phyloP scores from a whole-genome alignment of 2,888 invertebrate species.

The Epinotia demarniana region DNA sequence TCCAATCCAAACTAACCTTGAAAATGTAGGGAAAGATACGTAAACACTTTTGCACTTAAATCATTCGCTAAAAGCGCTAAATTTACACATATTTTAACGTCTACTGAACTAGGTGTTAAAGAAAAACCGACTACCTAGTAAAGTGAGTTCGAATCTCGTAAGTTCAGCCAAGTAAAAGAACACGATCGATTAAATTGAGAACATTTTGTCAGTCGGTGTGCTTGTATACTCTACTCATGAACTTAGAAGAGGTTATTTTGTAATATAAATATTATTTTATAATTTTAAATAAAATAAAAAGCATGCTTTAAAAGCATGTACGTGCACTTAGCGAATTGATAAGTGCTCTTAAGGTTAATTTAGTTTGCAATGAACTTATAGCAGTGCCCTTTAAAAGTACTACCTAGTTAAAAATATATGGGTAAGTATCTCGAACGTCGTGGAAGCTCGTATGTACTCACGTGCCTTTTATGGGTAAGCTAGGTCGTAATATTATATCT shows the following conservation, averaged over 20 bases:
- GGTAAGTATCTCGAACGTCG: background rate
- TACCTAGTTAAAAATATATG: conserved; percentile 4
- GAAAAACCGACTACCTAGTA: too few species aligned
- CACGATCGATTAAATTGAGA: background rate
- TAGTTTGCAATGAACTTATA: conserved; percentile 23
- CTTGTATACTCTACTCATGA: too few species aligned
- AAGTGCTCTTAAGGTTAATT: conserved; percentile 24
- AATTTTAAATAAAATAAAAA: too few species aligned
- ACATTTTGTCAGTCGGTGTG: background rate
- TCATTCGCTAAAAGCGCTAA: too few species aligned
- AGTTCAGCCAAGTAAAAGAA: background rate
- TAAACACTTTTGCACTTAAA: too few species aligned
- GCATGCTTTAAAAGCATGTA: conserved; percentile 8
- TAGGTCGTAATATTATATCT: conserved; percentile 18
- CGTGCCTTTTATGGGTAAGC: conserved; percentile 6
- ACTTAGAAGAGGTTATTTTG: too few species aligned
- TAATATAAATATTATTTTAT: conserved; percentile 22
- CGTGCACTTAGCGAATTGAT: conserved; percentile 15
- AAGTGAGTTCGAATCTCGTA: background rate
- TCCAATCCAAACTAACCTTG: background rate
- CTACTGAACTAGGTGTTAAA: too few species aligned
- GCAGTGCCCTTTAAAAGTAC: conserved; percentile 20
- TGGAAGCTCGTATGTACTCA: background rate
- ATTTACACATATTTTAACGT: too few species aligned
- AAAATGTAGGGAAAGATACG: background rate